These are phyloP conservation scores for Esox masquinongy DNA, from an alignment of 2,797 vertebrate genomes.

Conservation along the genomic window DNA sequence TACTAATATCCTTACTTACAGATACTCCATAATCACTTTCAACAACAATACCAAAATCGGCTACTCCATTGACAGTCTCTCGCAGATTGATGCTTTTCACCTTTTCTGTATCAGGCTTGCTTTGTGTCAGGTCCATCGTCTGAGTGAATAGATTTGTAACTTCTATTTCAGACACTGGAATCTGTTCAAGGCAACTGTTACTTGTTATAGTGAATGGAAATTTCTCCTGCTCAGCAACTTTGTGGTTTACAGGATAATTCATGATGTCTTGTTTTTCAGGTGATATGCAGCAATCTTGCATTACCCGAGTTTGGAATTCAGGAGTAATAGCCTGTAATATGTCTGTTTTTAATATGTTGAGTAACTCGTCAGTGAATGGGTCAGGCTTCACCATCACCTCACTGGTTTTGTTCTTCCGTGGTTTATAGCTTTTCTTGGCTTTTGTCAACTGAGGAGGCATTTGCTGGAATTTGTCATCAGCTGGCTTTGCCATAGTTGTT, in stretches of 20 bases:
- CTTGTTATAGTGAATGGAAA: conserved; percentile 36
- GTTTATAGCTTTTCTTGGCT: conserved; percentile 73
- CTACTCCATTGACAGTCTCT: conserved; percentile 36
- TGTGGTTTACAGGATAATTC: conserved; percentile 39
- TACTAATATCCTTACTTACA: conserved; percentile 45
- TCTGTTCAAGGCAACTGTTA: conserved; percentile 46
- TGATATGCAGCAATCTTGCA: conserved; percentile 51
- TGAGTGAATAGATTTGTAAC: conserved; percentile 39
- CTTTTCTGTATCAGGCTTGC: conserved; percentile 28
- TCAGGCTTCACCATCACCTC: conserved; percentile 45
- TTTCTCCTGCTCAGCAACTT: conserved; percentile 46
- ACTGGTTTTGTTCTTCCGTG: conserved; percentile 70
- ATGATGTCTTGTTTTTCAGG: conserved; percentile 38
- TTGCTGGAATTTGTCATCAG: conserved; percentile 46
- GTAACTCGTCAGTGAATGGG: conserved; percentile 66
- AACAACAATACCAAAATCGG: conserved; percentile 38
- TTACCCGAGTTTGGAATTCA: conserved; percentile 65
- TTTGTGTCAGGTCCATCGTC: conserved; percentile 31
- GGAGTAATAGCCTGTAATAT: conserved; percentile 69
- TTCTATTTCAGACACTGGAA: conserved; percentile 38
- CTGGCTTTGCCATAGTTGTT: conserved; percentile 46
- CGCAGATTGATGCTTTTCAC: conserved; percentile 28
- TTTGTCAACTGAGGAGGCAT: conserved; percentile 51
- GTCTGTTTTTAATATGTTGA: conserved; percentile 70
- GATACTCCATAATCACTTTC: conserved; percentile 38